Evolutionary conservation across 2,113 vertebrate genomes (phyloP).

Genomic region (Pristiophorus japonicus): DNA sequence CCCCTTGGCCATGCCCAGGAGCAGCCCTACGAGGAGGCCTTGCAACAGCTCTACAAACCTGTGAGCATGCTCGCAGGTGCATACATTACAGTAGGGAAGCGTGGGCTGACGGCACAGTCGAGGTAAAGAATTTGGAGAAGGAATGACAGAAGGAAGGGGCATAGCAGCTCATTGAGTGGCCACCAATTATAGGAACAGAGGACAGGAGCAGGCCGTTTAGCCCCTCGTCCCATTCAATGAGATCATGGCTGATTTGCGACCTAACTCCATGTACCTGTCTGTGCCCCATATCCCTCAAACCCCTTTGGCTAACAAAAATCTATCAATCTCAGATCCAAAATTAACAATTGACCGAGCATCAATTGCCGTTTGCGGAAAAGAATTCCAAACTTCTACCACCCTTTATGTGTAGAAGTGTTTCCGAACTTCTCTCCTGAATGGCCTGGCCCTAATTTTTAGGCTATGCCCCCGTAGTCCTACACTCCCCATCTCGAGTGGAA

Average conservation of each 20-base stretch:
- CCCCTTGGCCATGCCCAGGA: no score
- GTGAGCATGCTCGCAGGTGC: no score
- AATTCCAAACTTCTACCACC: no score
- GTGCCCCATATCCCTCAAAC: background rate
- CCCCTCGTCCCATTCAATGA: background rate
- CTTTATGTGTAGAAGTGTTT: background rate
- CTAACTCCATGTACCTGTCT: background rate
- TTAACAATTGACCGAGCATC: no score
- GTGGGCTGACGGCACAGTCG: background rate
- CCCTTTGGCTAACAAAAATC: no score
- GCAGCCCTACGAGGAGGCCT: no score
- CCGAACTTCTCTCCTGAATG: background rate
- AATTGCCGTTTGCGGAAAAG: no score
- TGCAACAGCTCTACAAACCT: no score
- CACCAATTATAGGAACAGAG: background rate
- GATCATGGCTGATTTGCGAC: background rate
- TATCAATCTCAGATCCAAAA: no score
- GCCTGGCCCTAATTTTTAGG: background rate
- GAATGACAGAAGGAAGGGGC: background rate
- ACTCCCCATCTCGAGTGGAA: background rate
- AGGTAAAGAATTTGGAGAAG: background rate
- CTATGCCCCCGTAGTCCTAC: background rate
- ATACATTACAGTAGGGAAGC: no score
- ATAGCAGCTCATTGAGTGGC: background rate
- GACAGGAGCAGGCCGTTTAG: no score